Conservation (phyloP, 2,888 invertebrate genomes). For the Melinaea menophilus region DNA sequence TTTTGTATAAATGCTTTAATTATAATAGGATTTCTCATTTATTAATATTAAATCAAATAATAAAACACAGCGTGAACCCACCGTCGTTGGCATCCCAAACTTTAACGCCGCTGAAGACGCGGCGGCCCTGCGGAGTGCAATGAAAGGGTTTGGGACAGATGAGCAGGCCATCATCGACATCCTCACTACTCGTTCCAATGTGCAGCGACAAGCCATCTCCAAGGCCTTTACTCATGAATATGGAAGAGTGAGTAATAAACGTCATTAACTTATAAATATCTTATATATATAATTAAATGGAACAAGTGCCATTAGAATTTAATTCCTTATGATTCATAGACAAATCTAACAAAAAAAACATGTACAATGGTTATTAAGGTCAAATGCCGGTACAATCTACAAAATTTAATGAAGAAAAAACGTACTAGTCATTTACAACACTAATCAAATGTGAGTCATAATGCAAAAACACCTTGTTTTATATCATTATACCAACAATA, state of each 20-base stretch:
- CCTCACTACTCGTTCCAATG: slow-evolving; percentile 82
- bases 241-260: slow-evolving; percentile 64
- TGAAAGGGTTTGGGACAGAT: slow-evolving; percentile 88
- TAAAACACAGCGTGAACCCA: slow-evolving; percentile 68
- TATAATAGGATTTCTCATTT: neutral
- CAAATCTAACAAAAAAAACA: no score
- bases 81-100: slow-evolving; percentile 75
- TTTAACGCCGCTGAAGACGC: slow-evolving; percentile 83
- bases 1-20: neutral
- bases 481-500: slow-evolving; percentile 6
- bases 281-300: neutral
- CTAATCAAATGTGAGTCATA: slow-evolving; percentile 12
- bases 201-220: slow-evolving; percentile 84
- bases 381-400: no score
- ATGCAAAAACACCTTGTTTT: slow-evolving; percentile 13
- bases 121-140: slow-evolving; percentile 80
- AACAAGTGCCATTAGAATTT: no score
- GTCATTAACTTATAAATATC: neutral
- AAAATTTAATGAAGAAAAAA: no score
- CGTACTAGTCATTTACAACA: slow-evolving; percentile 1
- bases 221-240: slow-evolving; percentile 79
- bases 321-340: no score
- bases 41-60: slow-evolving; percentile 1
- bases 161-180: slow-evolving; percentile 87
- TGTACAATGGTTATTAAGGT: no score